Base-by-base conservation (phyloP, 1,140 invertebrate genomes). In the Hylyphantes graminicola region DNA sequence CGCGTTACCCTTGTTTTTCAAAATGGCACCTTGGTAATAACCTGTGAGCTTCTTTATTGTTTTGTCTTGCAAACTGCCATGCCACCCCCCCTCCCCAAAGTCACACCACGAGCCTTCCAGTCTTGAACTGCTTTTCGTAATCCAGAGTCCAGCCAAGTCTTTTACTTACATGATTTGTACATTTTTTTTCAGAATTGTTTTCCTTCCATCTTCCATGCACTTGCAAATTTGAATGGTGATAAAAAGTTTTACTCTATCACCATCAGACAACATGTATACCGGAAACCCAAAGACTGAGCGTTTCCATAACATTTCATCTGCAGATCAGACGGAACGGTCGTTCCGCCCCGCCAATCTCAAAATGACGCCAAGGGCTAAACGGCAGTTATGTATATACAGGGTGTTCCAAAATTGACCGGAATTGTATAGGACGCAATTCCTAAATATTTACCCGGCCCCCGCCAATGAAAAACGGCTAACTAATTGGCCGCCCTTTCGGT, bases 1-100 rank as follows among this genome's bases (percentile, higher is more conserved):
- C n/a, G 11, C 17, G 35, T 79, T 21, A 7, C 19, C 19, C 48
- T 59, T 59, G 21, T 79, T 53, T 67, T 19, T 15, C 55, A 35
- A 64, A 13, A 79, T 67, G 11, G 76, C 76, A 53, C n/a, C 13
- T n/a, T 54, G 21, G 53, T 77, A 77, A 64, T 17, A 64, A 77
- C 35, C 35, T 35, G 35, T 35, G 35, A 35, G 21, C 17, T 51
- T 64, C n/a, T 17, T 35, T 54, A 77, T 65, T 5, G 48, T 50
- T 3, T 12, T 50, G 15, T 77, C 50, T 13, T 3, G 63, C 50
- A 65, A 64, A 11, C 19, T 64, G 10, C 75, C 61, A 15, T 65
- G 10, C 21, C 53, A 53, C n/a, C 11, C 59, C 59, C 12, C 21
- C 35, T 4, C 35, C 35, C 35, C 35, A 35, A 35, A 35, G 35